These are phyloP conservation scores for Hippoglossus hippoglossus DNA, from an alignment of 2,797 vertebrate genomes.

Conservation along the genomic window DNA sequence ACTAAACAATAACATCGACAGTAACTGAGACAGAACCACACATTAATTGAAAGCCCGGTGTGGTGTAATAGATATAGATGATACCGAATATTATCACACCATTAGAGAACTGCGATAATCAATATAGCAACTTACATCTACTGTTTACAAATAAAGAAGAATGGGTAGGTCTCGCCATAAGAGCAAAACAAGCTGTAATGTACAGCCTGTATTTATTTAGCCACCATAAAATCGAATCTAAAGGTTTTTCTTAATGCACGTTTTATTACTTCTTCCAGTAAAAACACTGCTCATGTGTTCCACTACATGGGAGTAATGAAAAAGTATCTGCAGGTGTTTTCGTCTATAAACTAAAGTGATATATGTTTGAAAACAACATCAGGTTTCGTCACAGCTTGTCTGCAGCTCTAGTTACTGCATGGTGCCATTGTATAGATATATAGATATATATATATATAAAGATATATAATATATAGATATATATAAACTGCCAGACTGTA, in stretches of 20 bases:
- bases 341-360: too few relatives aligned
- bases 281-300: too few relatives aligned
- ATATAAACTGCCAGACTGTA: too few relatives aligned
- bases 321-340: too few relatives aligned
- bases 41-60: background rate
- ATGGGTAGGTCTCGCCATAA: background rate
- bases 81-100: background rate
- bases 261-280: too few relatives aligned
- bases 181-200: background rate
- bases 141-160: background rate
- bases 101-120: background rate
- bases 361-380: background rate
- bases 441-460: background rate
- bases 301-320: too few relatives aligned
- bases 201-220: background rate
- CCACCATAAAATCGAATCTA: background rate
- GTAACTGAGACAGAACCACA: background rate
- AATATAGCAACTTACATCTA: background rate
- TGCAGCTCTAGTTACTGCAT: background rate
- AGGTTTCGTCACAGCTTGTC: background rate
- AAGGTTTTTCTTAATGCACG: too few relatives aligned
- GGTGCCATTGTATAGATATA: too few relatives aligned
- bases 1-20: background rate
- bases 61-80: background rate
- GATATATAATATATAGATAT: too few relatives aligned